phyloP scores from a whole-genome alignment of 2,113 vertebrate species.

The Marcusenius ussheri region DNA sequence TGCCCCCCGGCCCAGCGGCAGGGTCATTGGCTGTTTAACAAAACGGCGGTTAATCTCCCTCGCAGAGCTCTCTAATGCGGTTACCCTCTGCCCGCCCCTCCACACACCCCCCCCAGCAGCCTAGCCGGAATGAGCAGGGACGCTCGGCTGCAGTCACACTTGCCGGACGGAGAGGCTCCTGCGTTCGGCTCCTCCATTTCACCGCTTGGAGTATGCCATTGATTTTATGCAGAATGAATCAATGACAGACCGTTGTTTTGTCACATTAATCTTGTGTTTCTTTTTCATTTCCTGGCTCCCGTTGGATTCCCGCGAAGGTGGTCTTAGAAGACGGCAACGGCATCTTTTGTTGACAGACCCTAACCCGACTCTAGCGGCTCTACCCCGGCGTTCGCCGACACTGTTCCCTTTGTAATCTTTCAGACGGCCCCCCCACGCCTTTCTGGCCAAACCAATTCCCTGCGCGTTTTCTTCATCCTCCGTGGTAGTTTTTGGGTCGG shows the following conservation, averaged over 20 bases:
- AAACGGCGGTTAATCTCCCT: slow-evolving; percentile 8
- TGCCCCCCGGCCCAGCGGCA: neutral
- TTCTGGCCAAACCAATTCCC: neutral
- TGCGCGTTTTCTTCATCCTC: neutral
- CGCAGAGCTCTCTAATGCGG: slow-evolving; percentile 1
- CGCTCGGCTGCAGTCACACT: neutral
- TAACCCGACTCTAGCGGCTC: neutral
- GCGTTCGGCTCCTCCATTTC: neutral
- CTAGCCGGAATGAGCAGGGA: neutral
- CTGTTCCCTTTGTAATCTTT: neutral
- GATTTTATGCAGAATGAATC: neutral
- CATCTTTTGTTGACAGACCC: neutral
- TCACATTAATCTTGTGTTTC: neutral
- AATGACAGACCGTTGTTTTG: neutral
- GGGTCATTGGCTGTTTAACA: neutral
- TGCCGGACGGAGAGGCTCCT: neutral
- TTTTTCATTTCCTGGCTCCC: neutral
- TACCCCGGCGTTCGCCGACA: neutral
- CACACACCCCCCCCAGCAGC: neutral
- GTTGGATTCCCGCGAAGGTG: neutral
- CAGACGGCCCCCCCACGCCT: neutral
- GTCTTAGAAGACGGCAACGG: neutral
- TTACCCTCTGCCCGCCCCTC: neutral
- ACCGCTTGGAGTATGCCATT: neutral
- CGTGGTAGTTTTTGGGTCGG: neutral